Conservation (phyloP, 2,888 invertebrate genomes). For the Ditula angustiorana region DNA sequence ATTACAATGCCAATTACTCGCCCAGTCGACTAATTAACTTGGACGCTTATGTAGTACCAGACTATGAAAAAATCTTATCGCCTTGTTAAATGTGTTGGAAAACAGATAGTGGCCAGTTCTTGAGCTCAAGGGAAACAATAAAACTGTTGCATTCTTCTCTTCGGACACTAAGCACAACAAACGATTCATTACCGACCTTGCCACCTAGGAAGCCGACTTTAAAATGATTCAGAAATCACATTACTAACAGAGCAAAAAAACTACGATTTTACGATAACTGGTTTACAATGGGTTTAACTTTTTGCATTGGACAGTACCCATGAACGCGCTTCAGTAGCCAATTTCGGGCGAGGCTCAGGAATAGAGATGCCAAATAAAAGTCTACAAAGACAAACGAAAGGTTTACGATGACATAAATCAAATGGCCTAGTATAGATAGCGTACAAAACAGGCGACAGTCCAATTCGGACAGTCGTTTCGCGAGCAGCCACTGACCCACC, state of each 20-base stretch:
- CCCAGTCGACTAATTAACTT: neutral
- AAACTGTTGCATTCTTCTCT: neutral
- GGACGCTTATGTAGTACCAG: neutral
- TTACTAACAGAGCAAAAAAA: neutral
- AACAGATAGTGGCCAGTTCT: neutral
- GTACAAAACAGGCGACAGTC: conserved; percentile 26
- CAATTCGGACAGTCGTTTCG: conserved; percentile 48
- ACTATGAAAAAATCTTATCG: neutral
- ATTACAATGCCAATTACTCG: neutral
- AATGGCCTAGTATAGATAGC: conserved; percentile 6
- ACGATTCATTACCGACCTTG: neutral
- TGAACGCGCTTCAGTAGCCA: too few species aligned
- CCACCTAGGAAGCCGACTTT: neutral
- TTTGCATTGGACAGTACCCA: too few species aligned
- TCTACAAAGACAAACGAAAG: neutral
- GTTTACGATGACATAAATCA: conserved; percentile 6
- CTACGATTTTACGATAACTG: neutral
- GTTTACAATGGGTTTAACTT: neutral
- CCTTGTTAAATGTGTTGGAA: conserved; percentile 15
- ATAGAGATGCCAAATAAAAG: neutral
- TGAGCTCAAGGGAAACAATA: neutral
- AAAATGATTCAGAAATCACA: neutral
- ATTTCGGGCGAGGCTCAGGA: too few species aligned
- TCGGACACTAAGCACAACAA: neutral
- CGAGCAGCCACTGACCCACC: conserved; percentile 76